Conservation (phyloP, 2,113 vertebrate species). For the Zosterops pallidus region DNA sequence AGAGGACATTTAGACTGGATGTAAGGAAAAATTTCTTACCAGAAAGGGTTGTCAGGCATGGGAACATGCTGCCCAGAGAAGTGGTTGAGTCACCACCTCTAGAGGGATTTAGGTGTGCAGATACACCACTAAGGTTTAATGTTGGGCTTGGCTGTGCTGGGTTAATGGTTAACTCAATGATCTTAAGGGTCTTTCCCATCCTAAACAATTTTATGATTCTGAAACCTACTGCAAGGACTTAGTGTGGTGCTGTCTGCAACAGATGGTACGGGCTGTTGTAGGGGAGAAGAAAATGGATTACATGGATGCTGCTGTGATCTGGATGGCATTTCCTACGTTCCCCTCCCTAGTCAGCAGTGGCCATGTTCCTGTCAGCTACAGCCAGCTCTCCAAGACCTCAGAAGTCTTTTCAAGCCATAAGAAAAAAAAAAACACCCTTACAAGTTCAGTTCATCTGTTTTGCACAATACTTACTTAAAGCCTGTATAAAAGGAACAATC, state of each 20-base stretch:
- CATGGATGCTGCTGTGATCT: slow-evolving; percentile 45
- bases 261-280: not conserved
- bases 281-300: slow-evolving; percentile 49
- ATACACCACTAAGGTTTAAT: not conserved
- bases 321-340: not conserved
- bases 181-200: not conserved
- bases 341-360: not conserved
- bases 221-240: not conserved
- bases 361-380: not conserved
- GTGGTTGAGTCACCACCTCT: not conserved
- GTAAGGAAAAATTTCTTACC: not conserved
- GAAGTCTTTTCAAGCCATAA: not conserved
- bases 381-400: not conserved
- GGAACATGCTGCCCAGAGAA: not conserved
- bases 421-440: not conserved
- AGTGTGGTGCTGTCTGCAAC: not conserved
- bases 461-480: slow-evolving; percentile 87
- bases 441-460: not conserved
- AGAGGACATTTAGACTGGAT: not conserved
- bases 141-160: not conserved
- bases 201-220: not conserved
- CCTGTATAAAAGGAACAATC: slow-evolving; percentile 98
- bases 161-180: not conserved
- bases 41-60: not conserved
- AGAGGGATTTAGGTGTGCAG: not conserved